A percentile compares a stretch with the other conserved stretches of the same genome.
phyloP scores from a whole-genome alignment of 1,140 invertebrate species.

The Drosophila tani region DNA sequence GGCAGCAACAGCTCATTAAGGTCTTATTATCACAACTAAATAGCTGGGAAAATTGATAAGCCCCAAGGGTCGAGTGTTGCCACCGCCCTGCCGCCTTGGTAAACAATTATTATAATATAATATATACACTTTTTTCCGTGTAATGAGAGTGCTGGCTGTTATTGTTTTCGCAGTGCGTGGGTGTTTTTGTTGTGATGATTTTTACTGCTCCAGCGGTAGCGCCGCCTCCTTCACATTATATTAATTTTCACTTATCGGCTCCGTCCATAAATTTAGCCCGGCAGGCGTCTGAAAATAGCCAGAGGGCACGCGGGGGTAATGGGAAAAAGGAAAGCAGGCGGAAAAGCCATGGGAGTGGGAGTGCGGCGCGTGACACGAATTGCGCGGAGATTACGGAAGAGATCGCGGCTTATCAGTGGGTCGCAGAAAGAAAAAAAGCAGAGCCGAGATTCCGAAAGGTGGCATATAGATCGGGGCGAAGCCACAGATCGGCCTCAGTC shows the following conservation, averaged over 20 bases:
- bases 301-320: not conserved
- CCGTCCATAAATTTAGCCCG: conserved; percentile 50
- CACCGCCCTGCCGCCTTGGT: conserved; percentile 37
- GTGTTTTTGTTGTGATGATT: conserved; percentile 59
- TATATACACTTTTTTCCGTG: conserved; percentile 16
- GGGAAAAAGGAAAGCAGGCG: conserved; percentile 22
- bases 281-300: conserved; percentile 53
- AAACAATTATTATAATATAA: conserved; percentile 41
- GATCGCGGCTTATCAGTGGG: conserved; percentile 49
- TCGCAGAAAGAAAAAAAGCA: not conserved
- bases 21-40: conserved; percentile 64
- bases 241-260: conserved; percentile 60
- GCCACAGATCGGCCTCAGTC: conserved; percentile 52
- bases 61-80: conserved; percentile 44
- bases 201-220: conserved; percentile 47
- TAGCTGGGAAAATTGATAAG: conserved; percentile 74
- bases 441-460: conserved; percentile 25
- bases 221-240: conserved; percentile 27
- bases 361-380: conserved; percentile 44
- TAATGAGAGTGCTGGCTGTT: conserved; percentile 61
- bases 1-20: conserved; percentile 64
- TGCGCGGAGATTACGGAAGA: conserved; percentile 40
- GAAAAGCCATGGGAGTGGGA: conserved; percentile 22
- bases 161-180: conserved; percentile 65
- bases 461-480: conserved; percentile 30